Conservation (phyloP, 2,797 vertebrate species). For the Argya squamiceps region DNA sequence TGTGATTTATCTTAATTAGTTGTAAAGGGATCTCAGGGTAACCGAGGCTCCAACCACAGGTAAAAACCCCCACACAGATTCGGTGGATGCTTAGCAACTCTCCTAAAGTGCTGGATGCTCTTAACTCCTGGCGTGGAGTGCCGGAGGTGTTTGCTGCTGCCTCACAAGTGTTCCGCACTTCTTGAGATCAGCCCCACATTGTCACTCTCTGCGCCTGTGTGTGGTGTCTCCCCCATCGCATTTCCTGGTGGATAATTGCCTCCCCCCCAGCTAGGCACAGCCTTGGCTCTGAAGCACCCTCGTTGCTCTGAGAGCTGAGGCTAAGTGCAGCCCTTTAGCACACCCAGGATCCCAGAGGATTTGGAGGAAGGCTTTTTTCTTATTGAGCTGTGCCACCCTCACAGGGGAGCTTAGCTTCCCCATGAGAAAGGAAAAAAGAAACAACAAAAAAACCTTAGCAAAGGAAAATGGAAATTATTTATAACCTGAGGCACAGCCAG, state of each 20-base stretch:
- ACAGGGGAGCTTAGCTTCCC: not conserved
- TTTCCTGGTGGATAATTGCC: not conserved
- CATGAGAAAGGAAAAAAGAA: not conserved
- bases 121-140: not conserved
- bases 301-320: not conserved
- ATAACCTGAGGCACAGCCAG: not conserved
- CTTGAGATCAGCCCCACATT: not conserved
- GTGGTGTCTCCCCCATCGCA: not conserved
- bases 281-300: conserved; percentile 35
- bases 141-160: not conserved
- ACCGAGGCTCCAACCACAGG: accelerated
- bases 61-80: not conserved
- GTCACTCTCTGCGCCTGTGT: not conserved
- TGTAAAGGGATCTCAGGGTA: not conserved
- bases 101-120: not conserved
- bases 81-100: not conserved
- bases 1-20: conserved; percentile 38
- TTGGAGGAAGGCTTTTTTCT: not conserved
- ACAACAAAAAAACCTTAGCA: not conserved
- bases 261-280: not conserved
- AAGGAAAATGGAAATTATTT: not conserved
- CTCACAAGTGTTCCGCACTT: not conserved
- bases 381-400: not conserved
- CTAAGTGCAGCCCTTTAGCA: not conserved
- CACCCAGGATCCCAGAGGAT: not conserved